phyloP scores from a whole-genome alignment of 2,113 vertebrate species.

The Catagonus wagneri region DNA sequence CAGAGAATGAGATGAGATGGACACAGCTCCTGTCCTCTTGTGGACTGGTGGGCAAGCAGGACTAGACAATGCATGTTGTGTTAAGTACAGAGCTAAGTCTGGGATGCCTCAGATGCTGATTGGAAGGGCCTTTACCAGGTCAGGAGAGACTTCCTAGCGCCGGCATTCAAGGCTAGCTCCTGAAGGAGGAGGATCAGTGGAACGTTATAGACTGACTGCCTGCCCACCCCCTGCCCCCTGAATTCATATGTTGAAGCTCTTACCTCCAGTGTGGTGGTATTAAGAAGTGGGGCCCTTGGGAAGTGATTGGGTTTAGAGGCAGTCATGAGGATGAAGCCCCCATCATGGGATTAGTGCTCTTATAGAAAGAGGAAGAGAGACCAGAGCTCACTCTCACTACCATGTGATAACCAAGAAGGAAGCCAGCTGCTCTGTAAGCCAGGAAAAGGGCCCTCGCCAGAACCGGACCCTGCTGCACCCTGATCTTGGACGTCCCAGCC shows the following conservation, averaged over 20 bases:
- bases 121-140: background rate
- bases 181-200: background rate
- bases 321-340: background rate
- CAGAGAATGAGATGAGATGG: background rate
- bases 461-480: background rate
- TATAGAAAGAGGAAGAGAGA: background rate
- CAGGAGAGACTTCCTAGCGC: background rate
- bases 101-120: background rate
- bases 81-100: background rate
- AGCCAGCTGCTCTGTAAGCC: background rate
- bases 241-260: background rate
- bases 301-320: background rate
- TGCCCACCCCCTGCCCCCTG: background rate
- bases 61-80: background rate
- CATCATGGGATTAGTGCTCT: no score
- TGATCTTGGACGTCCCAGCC: background rate
- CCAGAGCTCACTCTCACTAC: background rate
- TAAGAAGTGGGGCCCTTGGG: background rate
- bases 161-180: background rate
- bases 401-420: background rate
- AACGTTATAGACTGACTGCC: background rate
- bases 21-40: background rate
- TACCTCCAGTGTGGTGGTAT: background rate
- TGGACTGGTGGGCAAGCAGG: background rate
- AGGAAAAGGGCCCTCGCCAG: background rate